phyloP scores from a whole-genome alignment of 2,888 invertebrate genomes.

The Hydraecia micacea region DNA sequence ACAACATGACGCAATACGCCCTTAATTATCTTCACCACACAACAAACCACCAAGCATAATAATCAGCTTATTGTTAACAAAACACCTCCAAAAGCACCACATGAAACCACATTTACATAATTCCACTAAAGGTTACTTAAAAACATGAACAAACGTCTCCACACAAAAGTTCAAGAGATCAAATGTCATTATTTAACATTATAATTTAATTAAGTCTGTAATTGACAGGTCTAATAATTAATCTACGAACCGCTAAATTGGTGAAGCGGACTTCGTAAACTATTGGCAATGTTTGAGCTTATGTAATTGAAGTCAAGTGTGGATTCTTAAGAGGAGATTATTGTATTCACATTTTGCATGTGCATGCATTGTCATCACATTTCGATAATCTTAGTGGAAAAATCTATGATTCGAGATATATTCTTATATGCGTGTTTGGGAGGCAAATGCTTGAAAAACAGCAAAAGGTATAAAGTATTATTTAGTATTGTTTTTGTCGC shows the following conservation, averaged over 20 bases:
- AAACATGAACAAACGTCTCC: slow-evolving; percentile 50
- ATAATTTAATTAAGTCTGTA: slow-evolving; percentile 76
- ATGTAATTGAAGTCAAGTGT: slow-evolving; percentile 25
- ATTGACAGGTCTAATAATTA: slow-evolving; percentile 80
- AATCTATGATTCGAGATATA: too few species aligned
- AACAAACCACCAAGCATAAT: slow-evolving; percentile 21
- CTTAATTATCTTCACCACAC: slow-evolving; percentile 22
- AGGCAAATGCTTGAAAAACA: neutral
- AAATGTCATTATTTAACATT: slow-evolving; percentile 69
- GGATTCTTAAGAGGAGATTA: neutral
- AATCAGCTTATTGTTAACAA: slow-evolving; percentile 27
- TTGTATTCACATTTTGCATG: neutral
- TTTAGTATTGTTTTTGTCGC: neutral
- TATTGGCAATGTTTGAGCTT: slow-evolving; percentile 46
- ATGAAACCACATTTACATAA: slow-evolving; percentile 52
- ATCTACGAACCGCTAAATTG: slow-evolving; percentile 65
- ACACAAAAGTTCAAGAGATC: slow-evolving; percentile 55
- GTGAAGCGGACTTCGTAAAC: slow-evolving; percentile 10
- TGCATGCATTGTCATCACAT: neutral
- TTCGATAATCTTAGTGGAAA: neutral
- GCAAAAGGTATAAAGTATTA: neutral
- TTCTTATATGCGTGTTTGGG: neutral
- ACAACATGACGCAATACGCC: slow-evolving; percentile 9
- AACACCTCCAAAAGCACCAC: slow-evolving; percentile 25
- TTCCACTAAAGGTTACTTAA: slow-evolving; percentile 50